A percentile compares a stretch with the other conserved stretches of the same genome.
These are phyloP conservation scores for Coleophora deauratella DNA, from an alignment of 2,888 invertebrate genomes.

Conservation along the genomic window DNA sequence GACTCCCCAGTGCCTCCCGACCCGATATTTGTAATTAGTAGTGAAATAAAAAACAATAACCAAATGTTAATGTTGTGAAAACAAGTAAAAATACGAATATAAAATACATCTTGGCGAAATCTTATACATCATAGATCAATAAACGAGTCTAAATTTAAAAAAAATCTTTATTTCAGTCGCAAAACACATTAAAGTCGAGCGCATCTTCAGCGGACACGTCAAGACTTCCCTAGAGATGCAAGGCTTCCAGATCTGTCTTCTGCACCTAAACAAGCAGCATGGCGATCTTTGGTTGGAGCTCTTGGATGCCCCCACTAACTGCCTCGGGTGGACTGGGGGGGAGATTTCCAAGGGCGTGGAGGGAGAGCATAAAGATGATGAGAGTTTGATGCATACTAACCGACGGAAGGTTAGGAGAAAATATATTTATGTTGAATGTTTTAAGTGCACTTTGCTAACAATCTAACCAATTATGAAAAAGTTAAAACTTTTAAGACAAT, in stretches of 20 bases:
- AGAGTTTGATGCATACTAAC: conserved; percentile 32
- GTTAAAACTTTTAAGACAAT: too few species aligned
- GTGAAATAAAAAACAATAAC: too few species aligned
- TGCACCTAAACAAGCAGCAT: conserved; percentile 64
- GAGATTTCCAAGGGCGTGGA: conserved; percentile 37
- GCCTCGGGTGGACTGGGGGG: conserved; percentile 74
- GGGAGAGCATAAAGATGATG: conserved; percentile 34
- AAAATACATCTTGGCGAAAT: too few species aligned
- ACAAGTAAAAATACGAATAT: too few species aligned
- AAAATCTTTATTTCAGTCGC: conserved; percentile 39
- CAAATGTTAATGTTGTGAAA: too few species aligned
- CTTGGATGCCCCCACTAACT: conserved; percentile 74
- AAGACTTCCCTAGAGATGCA: conserved; percentile 86
- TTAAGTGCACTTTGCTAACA: too few species aligned
- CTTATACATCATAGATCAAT: too few species aligned
- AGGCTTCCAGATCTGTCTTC: conserved; percentile 83
- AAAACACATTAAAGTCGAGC: conserved; percentile 57
- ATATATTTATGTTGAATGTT: not conserved
- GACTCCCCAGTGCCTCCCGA: too few species aligned
- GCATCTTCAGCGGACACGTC: conserved; percentile 73
- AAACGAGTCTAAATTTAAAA: too few species aligned
- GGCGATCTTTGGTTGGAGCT: conserved; percentile 63
- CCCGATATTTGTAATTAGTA: too few species aligned
- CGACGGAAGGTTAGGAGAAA: conserved; percentile 33
- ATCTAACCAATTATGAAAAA: too few species aligned